Conservation (phyloP, 2,797 vertebrate species). For the Xiphophorus birchmanni region DNA sequence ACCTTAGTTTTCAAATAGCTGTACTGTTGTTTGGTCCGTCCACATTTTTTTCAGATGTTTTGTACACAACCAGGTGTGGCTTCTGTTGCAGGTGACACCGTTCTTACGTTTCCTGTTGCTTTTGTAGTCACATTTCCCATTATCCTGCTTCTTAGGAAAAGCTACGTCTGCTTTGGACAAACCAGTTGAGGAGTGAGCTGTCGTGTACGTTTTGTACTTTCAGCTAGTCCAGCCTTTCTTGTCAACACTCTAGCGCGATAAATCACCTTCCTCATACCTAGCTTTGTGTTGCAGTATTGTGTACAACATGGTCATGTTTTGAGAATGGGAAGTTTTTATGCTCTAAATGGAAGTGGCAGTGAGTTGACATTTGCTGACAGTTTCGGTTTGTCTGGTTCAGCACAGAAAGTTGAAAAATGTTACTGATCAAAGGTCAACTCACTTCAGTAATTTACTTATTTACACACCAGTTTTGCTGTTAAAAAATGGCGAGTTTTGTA, state of each 20-base stretch:
- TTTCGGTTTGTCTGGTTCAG: not conserved
- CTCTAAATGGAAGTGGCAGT: not conserved
- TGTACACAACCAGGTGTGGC: conserved; percentile 46
- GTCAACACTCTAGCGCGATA: conserved; percentile 3
- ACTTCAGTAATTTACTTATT: not conserved
- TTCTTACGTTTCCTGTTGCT: conserved; percentile 23
- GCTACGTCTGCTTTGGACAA: conserved; percentile 29
- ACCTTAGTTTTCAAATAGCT: not conserved
- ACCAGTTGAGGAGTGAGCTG: conserved; percentile 27
- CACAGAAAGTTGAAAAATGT: not conserved
- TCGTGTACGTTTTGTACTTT: conserved; percentile 3
- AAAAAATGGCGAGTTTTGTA: not conserved
- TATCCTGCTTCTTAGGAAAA: conserved; percentile 16
- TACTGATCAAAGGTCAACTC: not conserved
- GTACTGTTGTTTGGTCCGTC: conserved; percentile 29
- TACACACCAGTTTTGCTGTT: not conserved
- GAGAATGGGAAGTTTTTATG: conserved; percentile 2
- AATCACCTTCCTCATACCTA: conserved; percentile 4
- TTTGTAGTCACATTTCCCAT: conserved; percentile 27
- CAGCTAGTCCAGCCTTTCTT: not conserved
- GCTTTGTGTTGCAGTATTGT: not conserved
- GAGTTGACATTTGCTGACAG: not conserved
- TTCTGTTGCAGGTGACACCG: conserved; percentile 24
- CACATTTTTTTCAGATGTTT: conserved; percentile 62
- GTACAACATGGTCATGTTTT: not conserved